Conservation (phyloP, 2,888 invertebrate genomes). For the Atherix ibis region DNA sequence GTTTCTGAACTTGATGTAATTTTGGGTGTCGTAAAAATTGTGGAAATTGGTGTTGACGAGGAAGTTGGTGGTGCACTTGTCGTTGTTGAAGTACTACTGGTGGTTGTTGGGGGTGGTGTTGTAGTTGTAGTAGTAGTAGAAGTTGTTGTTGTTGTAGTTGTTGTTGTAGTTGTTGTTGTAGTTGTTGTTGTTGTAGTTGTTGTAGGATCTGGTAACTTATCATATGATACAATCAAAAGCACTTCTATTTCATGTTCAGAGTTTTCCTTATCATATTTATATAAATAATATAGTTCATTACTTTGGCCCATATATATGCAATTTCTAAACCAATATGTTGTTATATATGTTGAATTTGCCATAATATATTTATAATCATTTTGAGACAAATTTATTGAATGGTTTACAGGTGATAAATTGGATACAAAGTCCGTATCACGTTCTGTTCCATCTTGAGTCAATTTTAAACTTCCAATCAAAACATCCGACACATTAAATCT, state of each 20-base stretch:
- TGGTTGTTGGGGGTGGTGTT: conserved; percentile 34
- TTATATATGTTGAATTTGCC: conserved; percentile 37
- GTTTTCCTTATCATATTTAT: conserved; percentile 47
- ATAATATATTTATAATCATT: conserved; percentile 45
- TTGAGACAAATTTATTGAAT: conserved; percentile 40
- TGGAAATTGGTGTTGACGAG: conserved; percentile 25
- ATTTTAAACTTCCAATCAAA: conserved; percentile 48
- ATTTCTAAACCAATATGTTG: conserved; percentile 67
- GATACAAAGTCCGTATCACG: conserved; percentile 45
- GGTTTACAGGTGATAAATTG: conserved; percentile 40
- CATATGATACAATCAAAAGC: conserved; percentile 52
- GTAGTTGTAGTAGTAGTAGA: conserved; percentile 32
- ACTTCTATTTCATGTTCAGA: conserved; percentile 48
- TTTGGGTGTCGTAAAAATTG: conserved; percentile 23
- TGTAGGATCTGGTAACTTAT: conserved; percentile 35
- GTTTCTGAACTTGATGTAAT: conserved; percentile 22
- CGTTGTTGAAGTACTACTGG: conserved; percentile 15
- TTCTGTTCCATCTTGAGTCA: conserved; percentile 46
- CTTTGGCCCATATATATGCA: conserved; percentile 53
- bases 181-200: conserved; percentile 32
- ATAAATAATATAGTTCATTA: conserved; percentile 41
- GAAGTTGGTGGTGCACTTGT: conserved; percentile 21
- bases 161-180: conserved; percentile 37
- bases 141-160: conserved; percentile 31
- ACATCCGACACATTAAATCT: conserved; percentile 39